Conservation (phyloP, 2,113 vertebrate genomes). For the Oreochromis aureus region DNA sequence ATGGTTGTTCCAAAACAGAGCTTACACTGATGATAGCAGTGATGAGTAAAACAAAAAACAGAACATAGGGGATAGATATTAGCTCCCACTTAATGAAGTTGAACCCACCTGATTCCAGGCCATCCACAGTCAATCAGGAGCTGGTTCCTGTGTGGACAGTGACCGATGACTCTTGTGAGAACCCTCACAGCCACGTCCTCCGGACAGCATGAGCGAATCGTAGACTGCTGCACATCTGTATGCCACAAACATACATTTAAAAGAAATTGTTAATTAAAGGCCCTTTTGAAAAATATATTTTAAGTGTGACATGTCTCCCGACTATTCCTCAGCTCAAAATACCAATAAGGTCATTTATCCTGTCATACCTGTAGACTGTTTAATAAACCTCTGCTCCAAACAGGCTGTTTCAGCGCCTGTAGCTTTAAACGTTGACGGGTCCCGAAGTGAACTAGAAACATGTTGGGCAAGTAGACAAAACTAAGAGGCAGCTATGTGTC, state of each 20-base stretch:
- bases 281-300: not conserved
- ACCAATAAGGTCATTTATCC: not conserved
- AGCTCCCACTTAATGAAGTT: not conserved
- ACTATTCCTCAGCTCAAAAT: not conserved
- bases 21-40: not conserved
- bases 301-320: not conserved
- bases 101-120: constrained; percentile 62
- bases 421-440: not conserved
- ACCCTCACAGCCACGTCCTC: constrained; percentile 80
- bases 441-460: not conserved
- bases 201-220: constrained; percentile 76
- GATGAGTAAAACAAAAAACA: not conserved
- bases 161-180: constrained; percentile 77
- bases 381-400: not conserved
- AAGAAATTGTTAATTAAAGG: not conserved
- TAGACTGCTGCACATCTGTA: constrained; percentile 77
- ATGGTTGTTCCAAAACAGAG: not conserved
- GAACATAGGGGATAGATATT: not conserved
- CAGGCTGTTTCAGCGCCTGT: not conserved
- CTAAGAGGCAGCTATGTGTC: fast-evolving
- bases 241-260: not conserved
- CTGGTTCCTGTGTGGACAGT: constrained; percentile 80
- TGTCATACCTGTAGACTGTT: not conserved
- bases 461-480: not conserved
- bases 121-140: constrained; percentile 82